Base-by-base conservation (phyloP, 2,888 invertebrate species). In the Mechanitis messenoides region DNA sequence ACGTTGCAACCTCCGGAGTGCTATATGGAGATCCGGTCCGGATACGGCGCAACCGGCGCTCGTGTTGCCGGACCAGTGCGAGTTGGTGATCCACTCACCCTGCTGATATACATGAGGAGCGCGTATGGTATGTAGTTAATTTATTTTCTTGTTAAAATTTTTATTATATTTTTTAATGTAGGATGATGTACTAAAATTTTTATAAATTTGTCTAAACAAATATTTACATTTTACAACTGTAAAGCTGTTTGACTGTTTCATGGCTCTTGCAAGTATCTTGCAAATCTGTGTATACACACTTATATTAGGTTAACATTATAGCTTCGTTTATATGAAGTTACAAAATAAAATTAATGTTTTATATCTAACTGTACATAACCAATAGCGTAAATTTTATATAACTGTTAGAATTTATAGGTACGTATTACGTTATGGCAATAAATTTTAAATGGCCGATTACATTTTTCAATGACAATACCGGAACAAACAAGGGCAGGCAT, bases 11-110 rank as follows among this genome's bases (percentile, higher is more conserved):
- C 97, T 1, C 97, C 97, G 0, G 97, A 97, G 82, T 97, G 97
- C 80, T 97, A 97, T 88, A 97, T 97, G 97, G 97, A 97, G 90
- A 97, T 97, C 74, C 92, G 97, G 68, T 94, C 96, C 71, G 97
- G 97, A 33, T 97, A 97, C 81, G 96, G 97, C 12, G 95, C 96
- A 6, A 92, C 93, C 45, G 97, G 97, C 56, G 95, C 95, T 53
- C 87, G 97, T 59, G 96, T 97, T 0, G 93, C 95, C 0, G 97
- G 97, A 3, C 97, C 97, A 1, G 97, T 97, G 46, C 92, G 97
- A 4, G 97, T 97, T 31, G 97, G 97, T 0, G 97, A 97, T 83
- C 97, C 97, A 0, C 91, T 97, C 54, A 97, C 97, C 0, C 88
- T 97, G 67, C 95, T 97, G 69, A 97, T 97, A 74, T 97, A 97